These are phyloP conservation scores for Plutella xylostella DNA, from an alignment of 2,888 invertebrate species.

Conservation along the genomic window DNA sequence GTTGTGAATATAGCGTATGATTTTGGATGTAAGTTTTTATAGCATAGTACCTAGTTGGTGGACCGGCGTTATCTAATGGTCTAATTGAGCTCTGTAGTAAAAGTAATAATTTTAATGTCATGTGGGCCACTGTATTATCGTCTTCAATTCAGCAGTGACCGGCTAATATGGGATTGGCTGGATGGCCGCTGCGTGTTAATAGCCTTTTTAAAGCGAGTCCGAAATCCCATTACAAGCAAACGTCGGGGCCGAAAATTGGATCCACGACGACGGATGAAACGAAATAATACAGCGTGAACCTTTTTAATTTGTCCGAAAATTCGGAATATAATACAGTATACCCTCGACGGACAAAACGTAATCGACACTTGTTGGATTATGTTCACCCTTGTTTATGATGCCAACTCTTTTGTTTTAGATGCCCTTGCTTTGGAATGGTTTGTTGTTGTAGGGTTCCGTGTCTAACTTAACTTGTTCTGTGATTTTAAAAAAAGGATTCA, in stretches of 20 bases:
- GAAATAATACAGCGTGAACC: conserved; percentile 45
- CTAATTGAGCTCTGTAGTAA: no score
- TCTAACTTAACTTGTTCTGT: no score
- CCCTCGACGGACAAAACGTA: not conserved
- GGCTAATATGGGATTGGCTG: conserved; percentile 25
- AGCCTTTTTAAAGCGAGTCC: conserved; percentile 43
- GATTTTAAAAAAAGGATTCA: no score
- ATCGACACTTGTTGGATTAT: conserved; percentile 1
- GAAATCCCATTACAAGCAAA: conserved; percentile 51
- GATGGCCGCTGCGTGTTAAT: conserved; percentile 36
- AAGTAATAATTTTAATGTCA: no score
- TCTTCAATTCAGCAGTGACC: conserved; percentile 20
- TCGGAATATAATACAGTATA: conserved; percentile 21
- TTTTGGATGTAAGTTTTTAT: no score
- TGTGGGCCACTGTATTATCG: not conserved
- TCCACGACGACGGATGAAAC: conserved; percentile 42
- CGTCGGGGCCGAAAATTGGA: conserved; percentile 48
- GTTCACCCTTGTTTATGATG: not conserved
- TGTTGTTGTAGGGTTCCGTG: no score
- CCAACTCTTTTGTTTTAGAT: not conserved
- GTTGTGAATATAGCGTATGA: no score
- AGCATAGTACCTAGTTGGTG: no score
- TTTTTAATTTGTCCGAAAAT: conserved; percentile 41
- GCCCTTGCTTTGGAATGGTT: not conserved
- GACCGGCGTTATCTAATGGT: no score